Evolutionary conservation across 2,113 vertebrate genomes (phyloP), one percentile per base, ranked within the genome.

Genomic region (Sula dactylatra): DNA sequence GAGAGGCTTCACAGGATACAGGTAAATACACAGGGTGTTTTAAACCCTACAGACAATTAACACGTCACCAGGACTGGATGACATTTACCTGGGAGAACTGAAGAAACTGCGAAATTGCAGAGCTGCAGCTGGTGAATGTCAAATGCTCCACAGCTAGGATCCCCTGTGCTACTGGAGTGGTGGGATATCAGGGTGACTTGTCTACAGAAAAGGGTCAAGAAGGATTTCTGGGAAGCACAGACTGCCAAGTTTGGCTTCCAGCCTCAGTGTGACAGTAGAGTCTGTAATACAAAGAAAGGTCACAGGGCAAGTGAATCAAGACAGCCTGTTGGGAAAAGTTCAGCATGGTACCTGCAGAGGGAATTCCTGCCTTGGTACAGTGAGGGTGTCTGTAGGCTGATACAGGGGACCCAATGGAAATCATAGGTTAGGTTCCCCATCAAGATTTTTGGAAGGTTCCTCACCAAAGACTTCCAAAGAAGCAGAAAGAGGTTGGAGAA

Each of bases 121-220:
- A 77, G 21, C 12, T 1, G 0, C 38, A 80, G 12, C 56, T 62
- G 50, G 27, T 12, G 19, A 2, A 0, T 5, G 6, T 36, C 72
- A 76, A 76, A 91, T 14, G n/a, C 0, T 0, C 8, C 40, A 32
- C 15, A 62, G 58, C 9, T 31, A 38, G 55, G 18, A 44, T 78
- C 7, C 9, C 16, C 11, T 14, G 14, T 50, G 38, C 38, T 42
- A 19, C 19, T 29, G 45, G 21, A 69, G 14, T 5, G 12, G 15
- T 16, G 13, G 11, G 15, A 2, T 36, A 12, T 50, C 38, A 59
- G 21, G 22, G 16, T 22, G 27, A 55, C 38, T 65, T 47, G 13
- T 16, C 59, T 58, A 42, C 7, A 54, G 34, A 34, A 82, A 25
- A 61, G 12, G 15, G 24, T 88, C 36, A 70, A 44, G 34, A 6